Conservation (phyloP, 2,113 vertebrate genomes). For the Tringa solitaria region DNA sequence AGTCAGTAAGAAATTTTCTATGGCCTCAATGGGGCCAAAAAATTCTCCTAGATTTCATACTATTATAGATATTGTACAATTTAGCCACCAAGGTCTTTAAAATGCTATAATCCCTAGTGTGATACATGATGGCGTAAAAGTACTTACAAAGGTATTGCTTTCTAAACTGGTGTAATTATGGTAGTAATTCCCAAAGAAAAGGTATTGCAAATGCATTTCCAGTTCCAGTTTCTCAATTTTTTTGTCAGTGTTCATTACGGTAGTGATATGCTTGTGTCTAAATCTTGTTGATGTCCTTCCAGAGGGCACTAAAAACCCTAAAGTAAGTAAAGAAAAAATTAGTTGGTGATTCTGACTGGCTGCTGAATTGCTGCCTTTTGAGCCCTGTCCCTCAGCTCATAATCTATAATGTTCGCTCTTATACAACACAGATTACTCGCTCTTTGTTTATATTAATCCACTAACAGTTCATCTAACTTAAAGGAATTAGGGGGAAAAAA, state of each 20-base stretch:
- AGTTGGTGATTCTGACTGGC: constrained; percentile 5
- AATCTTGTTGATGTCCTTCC: constrained; percentile 56
- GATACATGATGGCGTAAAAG: constrained; percentile 1
- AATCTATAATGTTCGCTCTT: background rate
- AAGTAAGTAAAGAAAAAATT: constrained; percentile 39
- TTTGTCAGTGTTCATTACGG: constrained; percentile 34
- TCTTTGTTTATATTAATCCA: background rate
- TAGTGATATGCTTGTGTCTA: constrained; percentile 32
- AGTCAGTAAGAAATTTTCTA: background rate
- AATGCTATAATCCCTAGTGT: constrained; percentile 16
- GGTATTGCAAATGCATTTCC: constrained; percentile 27
- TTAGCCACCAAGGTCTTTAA: constrained; percentile 27
- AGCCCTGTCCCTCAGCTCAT: constrained; percentile 1
- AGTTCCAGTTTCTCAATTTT: background rate
- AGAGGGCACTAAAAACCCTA: constrained; percentile 44
- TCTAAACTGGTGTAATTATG: constrained; percentile 39
- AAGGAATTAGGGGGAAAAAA: background rate
- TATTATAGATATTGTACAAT: background rate
- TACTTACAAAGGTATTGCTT: constrained; percentile 51
- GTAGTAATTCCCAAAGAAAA: constrained; percentile 20
- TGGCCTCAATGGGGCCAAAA: background rate
- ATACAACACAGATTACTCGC: background rate
- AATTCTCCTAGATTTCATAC: background rate
- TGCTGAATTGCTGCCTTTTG: constrained; percentile 7
- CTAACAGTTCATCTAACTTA: background rate